These are phyloP conservation scores for Heteromormyrus szaboi DNA, from an alignment of 2,797 vertebrate genomes.

Conservation along the genomic window DNA sequence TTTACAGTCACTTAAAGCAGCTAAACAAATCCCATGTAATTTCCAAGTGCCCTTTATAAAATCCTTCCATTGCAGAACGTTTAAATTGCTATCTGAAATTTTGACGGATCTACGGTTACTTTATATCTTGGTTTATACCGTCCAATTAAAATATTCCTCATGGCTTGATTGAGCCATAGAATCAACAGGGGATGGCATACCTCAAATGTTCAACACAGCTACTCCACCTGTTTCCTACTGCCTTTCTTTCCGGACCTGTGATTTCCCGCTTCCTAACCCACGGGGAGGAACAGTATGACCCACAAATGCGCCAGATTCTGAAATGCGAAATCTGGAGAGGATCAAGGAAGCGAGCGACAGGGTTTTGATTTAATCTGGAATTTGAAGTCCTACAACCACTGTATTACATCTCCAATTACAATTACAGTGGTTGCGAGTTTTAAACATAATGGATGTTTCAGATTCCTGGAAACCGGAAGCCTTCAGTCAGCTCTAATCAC, in stretches of 20 bases:
- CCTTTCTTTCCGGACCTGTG: neutral
- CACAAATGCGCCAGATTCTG: neutral
- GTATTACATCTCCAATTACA: slow-evolving; percentile 5
- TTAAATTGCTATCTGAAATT: neutral
- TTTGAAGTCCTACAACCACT: neutral
- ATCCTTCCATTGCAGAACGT: neutral
- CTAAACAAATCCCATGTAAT: neutral
- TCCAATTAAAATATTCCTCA: neutral
- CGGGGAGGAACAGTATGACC: neutral
- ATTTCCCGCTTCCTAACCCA: neutral
- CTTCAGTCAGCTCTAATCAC: neutral
- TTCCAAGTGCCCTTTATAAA: neutral
- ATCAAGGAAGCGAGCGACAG: neutral
- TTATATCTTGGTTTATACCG: neutral
- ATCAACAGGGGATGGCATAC: neutral
- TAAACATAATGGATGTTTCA: neutral
- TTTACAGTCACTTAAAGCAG: neutral
- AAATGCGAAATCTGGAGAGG: neutral
- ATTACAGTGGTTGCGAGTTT: neutral
- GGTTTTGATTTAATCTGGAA: slow-evolving; percentile 20
- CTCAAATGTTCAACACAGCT: neutral
- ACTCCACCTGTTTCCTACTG: neutral
- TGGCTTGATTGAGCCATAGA: neutral
- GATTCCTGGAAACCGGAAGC: neutral
- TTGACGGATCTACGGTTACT: neutral